Conservation (phyloP, 2,888 invertebrate species). For the Pheosia gnoma region DNA sequence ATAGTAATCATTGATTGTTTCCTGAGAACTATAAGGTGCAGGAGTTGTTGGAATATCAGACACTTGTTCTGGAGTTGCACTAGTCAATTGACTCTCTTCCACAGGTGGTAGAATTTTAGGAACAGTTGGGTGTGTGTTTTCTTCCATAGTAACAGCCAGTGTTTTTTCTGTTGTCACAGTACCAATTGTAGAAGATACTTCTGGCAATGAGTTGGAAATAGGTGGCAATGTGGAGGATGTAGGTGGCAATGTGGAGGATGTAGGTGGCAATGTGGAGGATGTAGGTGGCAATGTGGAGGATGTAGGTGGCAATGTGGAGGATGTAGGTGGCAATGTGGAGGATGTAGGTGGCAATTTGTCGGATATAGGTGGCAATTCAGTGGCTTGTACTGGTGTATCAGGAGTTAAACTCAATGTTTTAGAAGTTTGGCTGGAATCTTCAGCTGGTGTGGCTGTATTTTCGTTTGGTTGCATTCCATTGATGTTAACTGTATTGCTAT, state of each 20-base stretch:
- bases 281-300: neutral
- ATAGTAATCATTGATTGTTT: conserved; percentile 1
- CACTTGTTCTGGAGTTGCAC: conserved; percentile 22
- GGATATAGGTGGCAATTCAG: conserved; percentile 9
- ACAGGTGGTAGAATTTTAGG: conserved; percentile 23
- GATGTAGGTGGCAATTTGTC: neutral
- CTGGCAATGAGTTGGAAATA: conserved; percentile 1
- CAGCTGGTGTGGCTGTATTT: conserved; percentile 9
- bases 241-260: neutral
- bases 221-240: conserved; percentile 7
- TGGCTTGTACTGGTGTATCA: conserved; percentile 8
- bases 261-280: conserved; percentile 7
- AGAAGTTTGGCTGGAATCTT: conserved; percentile 9
- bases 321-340: conserved; percentile 1
- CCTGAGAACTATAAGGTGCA: conserved; percentile 6
- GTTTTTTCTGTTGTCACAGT: conserved; percentile 34
- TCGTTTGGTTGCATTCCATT: conserved; percentile 15
- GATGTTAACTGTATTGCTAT: conserved; percentile 9
- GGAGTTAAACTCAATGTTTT: conserved; percentile 13
- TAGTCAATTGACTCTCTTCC: conserved; percentile 18
- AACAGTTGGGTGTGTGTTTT: conserved; percentile 17
- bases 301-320: conserved; percentile 9
- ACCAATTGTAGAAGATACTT: neutral
- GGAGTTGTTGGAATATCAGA: conserved; percentile 11
- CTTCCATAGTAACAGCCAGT: conserved; percentile 30